Conservation (phyloP, 2,113 vertebrate species). For the Cephalopholis sonnerati region DNA sequence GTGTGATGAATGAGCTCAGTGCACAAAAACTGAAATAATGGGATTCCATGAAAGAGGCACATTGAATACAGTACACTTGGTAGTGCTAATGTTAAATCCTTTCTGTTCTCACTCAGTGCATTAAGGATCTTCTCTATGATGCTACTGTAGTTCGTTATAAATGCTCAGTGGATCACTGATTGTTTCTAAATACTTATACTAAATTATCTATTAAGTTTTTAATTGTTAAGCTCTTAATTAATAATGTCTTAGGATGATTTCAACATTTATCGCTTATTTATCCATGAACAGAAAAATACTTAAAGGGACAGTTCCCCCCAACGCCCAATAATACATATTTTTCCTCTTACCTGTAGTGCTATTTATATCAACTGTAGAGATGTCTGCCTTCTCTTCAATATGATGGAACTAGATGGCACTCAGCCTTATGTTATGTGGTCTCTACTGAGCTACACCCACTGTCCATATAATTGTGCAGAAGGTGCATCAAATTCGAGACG, state of each 20-base stretch:
- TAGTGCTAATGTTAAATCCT: background rate
- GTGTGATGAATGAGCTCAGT: constrained; percentile 7
- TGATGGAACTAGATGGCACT: background rate
- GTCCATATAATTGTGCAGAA: too few species aligned
- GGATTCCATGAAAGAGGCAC: background rate
- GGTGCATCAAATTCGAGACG: too few species aligned
- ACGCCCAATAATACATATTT: too few species aligned
- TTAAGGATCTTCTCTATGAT: background rate
- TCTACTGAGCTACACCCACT: too few species aligned
- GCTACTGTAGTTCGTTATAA: background rate
- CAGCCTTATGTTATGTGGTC: too few species aligned
- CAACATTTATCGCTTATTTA: background rate
- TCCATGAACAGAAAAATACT: too few species aligned
- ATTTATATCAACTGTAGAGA: too few species aligned
- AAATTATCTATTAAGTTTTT: background rate
- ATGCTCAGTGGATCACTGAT: background rate
- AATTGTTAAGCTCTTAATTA: background rate
- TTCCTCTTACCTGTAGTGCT: too few species aligned
- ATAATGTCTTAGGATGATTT: background rate
- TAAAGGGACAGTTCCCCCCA: too few species aligned
- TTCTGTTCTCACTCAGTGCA: background rate
- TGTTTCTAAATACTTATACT: too few species aligned
- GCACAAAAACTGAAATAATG: background rate
- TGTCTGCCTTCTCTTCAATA: too few species aligned
- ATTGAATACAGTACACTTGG: background rate